Conservation (phyloP, 1,140 invertebrate genomes). For the Drosophila truncata region DNA sequence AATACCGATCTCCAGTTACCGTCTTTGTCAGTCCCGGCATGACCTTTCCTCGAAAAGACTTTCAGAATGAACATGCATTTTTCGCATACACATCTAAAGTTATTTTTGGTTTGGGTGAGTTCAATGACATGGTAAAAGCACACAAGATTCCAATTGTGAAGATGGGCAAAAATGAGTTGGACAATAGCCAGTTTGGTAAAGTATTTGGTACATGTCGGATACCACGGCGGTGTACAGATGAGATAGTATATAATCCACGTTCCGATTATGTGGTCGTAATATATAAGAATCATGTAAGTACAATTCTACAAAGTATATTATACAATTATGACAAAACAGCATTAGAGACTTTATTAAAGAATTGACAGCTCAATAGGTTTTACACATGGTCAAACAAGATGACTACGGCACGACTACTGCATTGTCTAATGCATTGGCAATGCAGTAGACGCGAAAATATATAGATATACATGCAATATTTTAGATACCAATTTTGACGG, state of each 20-base stretch:
- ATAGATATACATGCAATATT: too few relatives aligned
- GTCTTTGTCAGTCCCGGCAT: constrained; percentile 92
- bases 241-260: constrained; percentile 88
- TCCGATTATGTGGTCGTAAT: constrained; percentile 91
- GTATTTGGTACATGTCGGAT: constrained; percentile 94
- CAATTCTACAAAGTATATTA: too few relatives aligned
- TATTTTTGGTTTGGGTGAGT: constrained; percentile 89
- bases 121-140: constrained; percentile 90
- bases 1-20: constrained; percentile 91
- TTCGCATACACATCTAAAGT: constrained; percentile 90
- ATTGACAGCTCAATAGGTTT: too few relatives aligned
- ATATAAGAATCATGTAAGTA: constrained; percentile 93
- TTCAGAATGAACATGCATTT: constrained; percentile 88
- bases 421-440: too few relatives aligned
- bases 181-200: constrained; percentile 96
- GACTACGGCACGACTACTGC: too few relatives aligned
- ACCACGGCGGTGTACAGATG: constrained; percentile 89
- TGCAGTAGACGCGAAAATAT: too few relatives aligned
- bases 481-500: too few relatives aligned
- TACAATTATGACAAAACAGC: too few relatives aligned
- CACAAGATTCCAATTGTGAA: constrained; percentile 91
- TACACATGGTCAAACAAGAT: too few relatives aligned
- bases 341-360: too few relatives aligned
- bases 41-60: constrained; percentile 90
- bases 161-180: constrained; percentile 92